Percentiles rank a stretch among this genome's conserved stretches.
Evolutionary conservation across 2,888 invertebrate genomes (phyloP).

Genomic region (Geophilus truncorum): DNA sequence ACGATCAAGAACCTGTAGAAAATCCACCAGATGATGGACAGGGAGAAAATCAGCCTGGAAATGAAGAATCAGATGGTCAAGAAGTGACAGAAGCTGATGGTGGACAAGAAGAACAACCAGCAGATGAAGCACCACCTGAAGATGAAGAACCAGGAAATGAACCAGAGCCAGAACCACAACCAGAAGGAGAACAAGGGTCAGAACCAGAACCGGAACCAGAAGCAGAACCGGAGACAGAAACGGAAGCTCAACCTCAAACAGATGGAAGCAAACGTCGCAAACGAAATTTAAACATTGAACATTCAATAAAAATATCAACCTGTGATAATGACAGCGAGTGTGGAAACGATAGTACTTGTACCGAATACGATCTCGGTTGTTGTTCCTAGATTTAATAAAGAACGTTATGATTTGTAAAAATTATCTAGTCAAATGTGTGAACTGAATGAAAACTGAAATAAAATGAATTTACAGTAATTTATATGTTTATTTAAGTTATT

Average conservation of each 20-base stretch:
- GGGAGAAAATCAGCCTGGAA: background rate
- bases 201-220: no score
- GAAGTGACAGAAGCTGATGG: no score
- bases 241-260: background rate
- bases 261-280: background rate
- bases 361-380: background rate
- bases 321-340: background rate
- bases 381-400: background rate
- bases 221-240: no score
- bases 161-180: background rate
- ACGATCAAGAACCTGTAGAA: background rate
- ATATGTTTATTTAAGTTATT: no score
- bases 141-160: background rate
- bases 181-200: background rate
- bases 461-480: no score
- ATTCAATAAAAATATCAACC: background rate
- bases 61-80: background rate
- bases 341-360: background rate
- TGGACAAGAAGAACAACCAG: no score
- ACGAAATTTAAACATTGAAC: background rate
- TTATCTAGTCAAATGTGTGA: no score
- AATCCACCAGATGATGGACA: background rate
- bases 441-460: no score
- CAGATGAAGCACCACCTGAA: background rate
- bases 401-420: background rate